These are phyloP conservation scores for Aphidius ervi DNA, from an alignment of 1,140 invertebrate genomes.

Conservation along the genomic window DNA sequence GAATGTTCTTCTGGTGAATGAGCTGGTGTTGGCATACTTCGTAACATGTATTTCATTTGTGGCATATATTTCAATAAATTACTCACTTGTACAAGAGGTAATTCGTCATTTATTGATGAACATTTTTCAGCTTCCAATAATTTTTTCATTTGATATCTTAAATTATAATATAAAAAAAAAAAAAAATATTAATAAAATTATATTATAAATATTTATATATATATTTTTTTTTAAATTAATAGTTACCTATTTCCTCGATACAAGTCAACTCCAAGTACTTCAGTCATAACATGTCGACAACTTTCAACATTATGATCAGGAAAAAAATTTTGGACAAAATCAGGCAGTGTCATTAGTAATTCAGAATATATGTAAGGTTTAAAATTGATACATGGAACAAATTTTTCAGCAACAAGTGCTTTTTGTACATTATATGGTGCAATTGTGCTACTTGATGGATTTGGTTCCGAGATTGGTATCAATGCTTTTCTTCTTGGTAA, in stretches of 20 bases:
- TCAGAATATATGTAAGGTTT: constrained; percentile 78
- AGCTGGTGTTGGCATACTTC: constrained; percentile 38
- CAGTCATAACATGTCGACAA: constrained; percentile 70
- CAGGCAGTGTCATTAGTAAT: constrained; percentile 75
- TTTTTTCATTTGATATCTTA: constrained; percentile 70
- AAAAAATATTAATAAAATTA: constrained; percentile 9
- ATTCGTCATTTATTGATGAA: constrained; percentile 58
- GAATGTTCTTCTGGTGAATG: constrained; percentile 49
- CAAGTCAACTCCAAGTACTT: constrained; percentile 72
- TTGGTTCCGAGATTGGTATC: constrained; percentile 61
- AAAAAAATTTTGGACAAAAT: constrained; percentile 77
- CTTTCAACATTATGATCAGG: constrained; percentile 66
- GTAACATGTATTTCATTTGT: constrained; percentile 78
- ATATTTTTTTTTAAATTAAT: constrained; percentile 16
- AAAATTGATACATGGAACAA: constrained; percentile 81
- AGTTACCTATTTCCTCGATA: constrained; percentile 75
- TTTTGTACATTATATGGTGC: constrained; percentile 70
- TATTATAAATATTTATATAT: constrained; percentile 8
- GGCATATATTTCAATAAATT: constrained; percentile 80
- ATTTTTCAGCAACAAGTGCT: constrained; percentile 71
- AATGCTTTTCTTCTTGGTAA: constrained; percentile 55
- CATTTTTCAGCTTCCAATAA: constrained; percentile 70
- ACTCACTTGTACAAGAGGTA: constrained; percentile 72
- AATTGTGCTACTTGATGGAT: constrained; percentile 58
- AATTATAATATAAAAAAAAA: constrained; percentile 19